Evolutionary conservation across 2,113 vertebrate species (phyloP).

Genomic region (Gallinago media): DNA sequence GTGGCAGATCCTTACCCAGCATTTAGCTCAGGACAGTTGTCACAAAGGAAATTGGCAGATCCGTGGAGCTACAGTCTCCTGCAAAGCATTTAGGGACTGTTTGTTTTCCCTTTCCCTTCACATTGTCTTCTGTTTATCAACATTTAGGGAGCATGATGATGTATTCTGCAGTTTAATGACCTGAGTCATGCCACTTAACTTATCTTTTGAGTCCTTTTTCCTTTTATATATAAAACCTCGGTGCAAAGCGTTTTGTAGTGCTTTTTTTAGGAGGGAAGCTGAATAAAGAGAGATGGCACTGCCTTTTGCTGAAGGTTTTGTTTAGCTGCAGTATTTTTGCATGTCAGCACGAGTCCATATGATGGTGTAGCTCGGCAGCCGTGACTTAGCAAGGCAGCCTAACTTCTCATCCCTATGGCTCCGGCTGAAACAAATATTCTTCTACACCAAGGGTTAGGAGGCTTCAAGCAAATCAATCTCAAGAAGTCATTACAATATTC

Average conservation of each 20-base stretch:
- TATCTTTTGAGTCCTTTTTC: background rate
- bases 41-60: background rate
- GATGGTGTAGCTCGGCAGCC: background rate
- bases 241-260: background rate
- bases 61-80: background rate
- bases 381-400: conserved; percentile 37
- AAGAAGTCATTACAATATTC: background rate
- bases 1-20: background rate
- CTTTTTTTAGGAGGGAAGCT: background rate
- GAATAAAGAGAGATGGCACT: background rate
- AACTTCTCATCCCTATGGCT: background rate
- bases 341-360: conserved; percentile 8
- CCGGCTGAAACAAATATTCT: background rate
- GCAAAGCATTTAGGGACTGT: background rate
- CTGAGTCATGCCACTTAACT: background rate
- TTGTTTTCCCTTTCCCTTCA: conserved; percentile 15
- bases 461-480: background rate
- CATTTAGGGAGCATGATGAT: background rate
- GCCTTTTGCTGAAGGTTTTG: background rate
- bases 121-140: background rate
- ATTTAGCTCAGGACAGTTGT: background rate
- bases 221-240: background rate
- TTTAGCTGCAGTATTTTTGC: conserved; percentile 20
- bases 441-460: background rate
- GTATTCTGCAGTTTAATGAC: background rate